phyloP scores from a whole-genome alignment of 2,888 invertebrate genomes.

The Conomelus anceps region DNA sequence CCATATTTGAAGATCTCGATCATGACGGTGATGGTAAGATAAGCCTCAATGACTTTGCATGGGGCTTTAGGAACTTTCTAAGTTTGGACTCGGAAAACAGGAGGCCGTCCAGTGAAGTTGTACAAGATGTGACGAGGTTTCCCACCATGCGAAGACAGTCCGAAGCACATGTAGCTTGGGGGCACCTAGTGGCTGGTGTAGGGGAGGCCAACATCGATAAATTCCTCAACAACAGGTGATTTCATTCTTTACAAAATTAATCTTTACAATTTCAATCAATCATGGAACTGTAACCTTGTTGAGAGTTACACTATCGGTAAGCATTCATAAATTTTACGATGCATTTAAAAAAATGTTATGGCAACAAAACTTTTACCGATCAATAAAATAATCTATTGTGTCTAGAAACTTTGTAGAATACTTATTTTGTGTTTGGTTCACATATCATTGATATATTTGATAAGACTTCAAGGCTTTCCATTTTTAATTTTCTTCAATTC shows the following conservation, averaged over 20 bases:
- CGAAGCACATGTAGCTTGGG: conserved; percentile 38
- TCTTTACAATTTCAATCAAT: too few species aligned
- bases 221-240: conserved; percentile 36
- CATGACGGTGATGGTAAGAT: conserved; percentile 48
- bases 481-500: too few species aligned
- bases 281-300: too few species aligned
- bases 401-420: too few species aligned
- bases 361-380: too few species aligned
- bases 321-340: too few species aligned
- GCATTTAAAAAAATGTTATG: too few species aligned
- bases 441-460: too few species aligned
- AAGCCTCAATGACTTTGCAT: conserved; percentile 47
- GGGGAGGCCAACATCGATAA: conserved; percentile 37
- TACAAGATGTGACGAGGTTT: conserved; percentile 13
- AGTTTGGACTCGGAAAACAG: conserved; percentile 12
- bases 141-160: conserved; percentile 32
- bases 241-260: background rate
- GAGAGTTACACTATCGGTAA: too few species aligned
- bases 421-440: too few species aligned
- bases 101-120: conserved; percentile 29
- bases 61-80: conserved; percentile 44
- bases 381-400: background rate
- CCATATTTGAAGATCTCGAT: conserved; percentile 47
- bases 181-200: conserved; percentile 38
- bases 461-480: too few species aligned